phyloP scores from a whole-genome alignment of 2,888 invertebrate species.

The Drosophila anomalipes region DNA sequence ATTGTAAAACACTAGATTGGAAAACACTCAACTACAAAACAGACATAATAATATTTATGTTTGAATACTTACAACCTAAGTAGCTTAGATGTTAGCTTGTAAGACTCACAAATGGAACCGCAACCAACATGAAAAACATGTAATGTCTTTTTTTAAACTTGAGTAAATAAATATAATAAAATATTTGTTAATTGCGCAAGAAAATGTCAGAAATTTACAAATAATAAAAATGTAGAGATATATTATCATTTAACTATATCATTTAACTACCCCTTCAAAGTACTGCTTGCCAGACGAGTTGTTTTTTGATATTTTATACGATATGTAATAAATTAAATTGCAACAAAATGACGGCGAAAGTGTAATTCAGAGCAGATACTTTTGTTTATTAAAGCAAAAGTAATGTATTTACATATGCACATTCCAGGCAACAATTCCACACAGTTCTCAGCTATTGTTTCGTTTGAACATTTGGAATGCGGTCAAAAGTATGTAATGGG shows the following conservation, averaged over 20 bases:
- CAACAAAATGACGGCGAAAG: not conserved
- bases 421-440: not conserved
- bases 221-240: not conserved
- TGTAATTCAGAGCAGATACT: not conserved
- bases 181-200: not conserved
- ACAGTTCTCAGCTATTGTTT: constrained; percentile 1
- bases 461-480: constrained; percentile 16
- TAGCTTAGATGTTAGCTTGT: not conserved
- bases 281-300: no score
- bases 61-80: not conserved
- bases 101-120: not conserved
- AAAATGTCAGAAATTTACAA: not conserved
- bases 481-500: constrained; percentile 8
- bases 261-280: not conserved
- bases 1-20: not conserved
- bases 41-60: not conserved
- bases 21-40: not conserved
- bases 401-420: not conserved
- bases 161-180: not conserved
- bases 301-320: not conserved
- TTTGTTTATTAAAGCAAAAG: not conserved
- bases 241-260: not conserved
- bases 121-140: not conserved
- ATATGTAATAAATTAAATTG: not conserved
- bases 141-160: not conserved